Conservation (phyloP, 2,113 vertebrate genomes). For the Pristiophorus japonicus region DNA sequence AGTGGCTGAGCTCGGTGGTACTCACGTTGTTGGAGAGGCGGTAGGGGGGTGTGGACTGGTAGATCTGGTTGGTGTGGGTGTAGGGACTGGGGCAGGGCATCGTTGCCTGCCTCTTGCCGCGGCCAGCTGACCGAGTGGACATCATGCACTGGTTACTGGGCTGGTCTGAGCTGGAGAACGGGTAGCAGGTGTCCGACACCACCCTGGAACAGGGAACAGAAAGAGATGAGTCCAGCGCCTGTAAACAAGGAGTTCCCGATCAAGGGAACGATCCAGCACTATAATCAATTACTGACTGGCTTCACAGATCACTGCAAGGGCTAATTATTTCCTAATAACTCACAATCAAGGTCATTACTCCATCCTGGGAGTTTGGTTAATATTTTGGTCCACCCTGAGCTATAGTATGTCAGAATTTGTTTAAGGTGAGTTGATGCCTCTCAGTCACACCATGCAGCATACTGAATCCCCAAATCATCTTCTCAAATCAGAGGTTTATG, state of each 20-base stretch:
- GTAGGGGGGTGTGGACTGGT: constrained; percentile 91
- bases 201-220: constrained; percentile 58
- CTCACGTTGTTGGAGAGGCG: constrained; percentile 81
- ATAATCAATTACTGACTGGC: background rate
- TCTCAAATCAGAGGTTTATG: too few species aligned
- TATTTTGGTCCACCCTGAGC: background rate
- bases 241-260: too few species aligned
- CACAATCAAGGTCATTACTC: background rate
- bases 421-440: background rate
- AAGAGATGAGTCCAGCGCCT: background rate
- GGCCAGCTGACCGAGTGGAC: constrained; percentile 78
- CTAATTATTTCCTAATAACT: background rate
- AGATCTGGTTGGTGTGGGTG: constrained; percentile 79
- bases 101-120: constrained; percentile 89
- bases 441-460: background rate
- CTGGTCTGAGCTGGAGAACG: constrained; percentile 58
- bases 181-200: constrained; percentile 89
- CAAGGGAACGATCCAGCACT: too few species aligned
- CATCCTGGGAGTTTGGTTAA: background rate
- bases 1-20: background rate
- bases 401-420: background rate
- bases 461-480: too few species aligned
- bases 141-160: constrained; percentile 76
- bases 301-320: background rate
- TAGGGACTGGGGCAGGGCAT: constrained; percentile 74